Percentiles rank a stretch among this genome's conserved stretches.
Evolutionary conservation across 2,797 vertebrate species (phyloP).

Genomic region (Mustela erminea): DNA sequence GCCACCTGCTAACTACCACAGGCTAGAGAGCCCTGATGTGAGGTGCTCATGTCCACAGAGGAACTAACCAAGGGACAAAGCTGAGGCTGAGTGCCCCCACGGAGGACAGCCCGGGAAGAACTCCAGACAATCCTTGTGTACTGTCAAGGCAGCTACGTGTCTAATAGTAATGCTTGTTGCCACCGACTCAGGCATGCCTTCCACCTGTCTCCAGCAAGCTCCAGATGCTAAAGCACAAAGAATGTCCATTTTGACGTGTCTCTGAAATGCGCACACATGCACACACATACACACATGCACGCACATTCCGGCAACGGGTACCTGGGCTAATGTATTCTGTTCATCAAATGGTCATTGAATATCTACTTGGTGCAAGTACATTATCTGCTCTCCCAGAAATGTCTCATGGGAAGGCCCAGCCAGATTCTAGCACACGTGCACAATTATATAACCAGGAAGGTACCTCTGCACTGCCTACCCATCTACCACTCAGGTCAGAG

Average conservation of each 20-base stretch:
- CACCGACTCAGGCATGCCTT: not conserved
- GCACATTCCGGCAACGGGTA: not conserved
- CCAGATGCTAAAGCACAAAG: fast-evolving
- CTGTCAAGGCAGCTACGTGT: constrained; percentile 20
- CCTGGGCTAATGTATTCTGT: not conserved
- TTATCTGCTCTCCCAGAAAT: not conserved
- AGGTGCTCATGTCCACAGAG: not conserved
- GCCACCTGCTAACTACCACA: constrained; percentile 22
- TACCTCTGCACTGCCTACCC: not conserved
- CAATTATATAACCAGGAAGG: not conserved
- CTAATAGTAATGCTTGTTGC: not conserved
- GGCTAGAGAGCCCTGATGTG: not conserved
- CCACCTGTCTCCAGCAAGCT: not conserved
- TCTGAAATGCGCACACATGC: not conserved
- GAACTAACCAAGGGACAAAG: constrained; percentile 43
- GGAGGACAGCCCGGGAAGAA: not conserved
- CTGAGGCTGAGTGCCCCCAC: not conserved
- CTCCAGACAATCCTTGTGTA: not conserved
- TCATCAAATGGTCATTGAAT: not conserved
- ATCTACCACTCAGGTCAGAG: constrained; percentile 2
- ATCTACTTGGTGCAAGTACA: not conserved
- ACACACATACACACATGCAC: not conserved
- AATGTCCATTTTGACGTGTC: not conserved
- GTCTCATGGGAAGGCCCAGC: not conserved
- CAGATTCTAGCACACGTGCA: not conserved